Percentiles rank a stretch among this genome's conserved stretches.
Conservation (phyloP, 2,797 vertebrate species). For the Bothrops alternatus region DNA sequence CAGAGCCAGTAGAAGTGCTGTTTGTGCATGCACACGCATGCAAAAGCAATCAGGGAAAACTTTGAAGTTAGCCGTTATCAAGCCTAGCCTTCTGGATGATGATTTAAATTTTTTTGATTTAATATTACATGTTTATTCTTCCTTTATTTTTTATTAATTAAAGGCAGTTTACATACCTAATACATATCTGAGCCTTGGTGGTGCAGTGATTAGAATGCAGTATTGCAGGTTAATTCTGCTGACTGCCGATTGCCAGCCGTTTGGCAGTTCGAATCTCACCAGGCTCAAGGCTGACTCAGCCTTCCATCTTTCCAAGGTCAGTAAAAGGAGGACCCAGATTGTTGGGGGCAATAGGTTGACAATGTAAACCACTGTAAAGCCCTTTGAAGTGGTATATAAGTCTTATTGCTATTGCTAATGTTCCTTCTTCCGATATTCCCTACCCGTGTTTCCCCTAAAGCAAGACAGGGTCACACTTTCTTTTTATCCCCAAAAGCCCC, state of each 20-base stretch:
- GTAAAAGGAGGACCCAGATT: not conserved
- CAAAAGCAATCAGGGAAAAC: not conserved
- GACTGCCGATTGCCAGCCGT: not conserved
- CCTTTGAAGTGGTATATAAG: not conserved
- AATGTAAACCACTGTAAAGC: not conserved
- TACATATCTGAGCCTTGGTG: not conserved
- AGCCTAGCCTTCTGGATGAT: not conserved
- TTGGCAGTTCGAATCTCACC: not conserved
- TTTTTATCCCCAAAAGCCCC: no score
- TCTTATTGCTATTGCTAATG: not conserved
- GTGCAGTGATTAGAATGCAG: not conserved
- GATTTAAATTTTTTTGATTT: not conserved
- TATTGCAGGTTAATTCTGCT: not conserved
- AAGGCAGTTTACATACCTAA: not conserved
- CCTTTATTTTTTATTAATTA: not conserved
- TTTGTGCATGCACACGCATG: not conserved
- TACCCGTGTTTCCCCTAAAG: no score
- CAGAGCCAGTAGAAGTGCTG: not conserved
- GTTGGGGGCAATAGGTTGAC: not conserved
- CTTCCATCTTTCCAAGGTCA: not conserved
- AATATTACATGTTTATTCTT: not conserved
- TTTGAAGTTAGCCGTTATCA: not conserved
- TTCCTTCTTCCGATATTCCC: not conserved
- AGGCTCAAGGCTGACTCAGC: not conserved
- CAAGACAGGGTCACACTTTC: no score